A percentile compares a stretch with the other conserved stretches of the same genome.
Evolutionary conservation across 2,113 vertebrate genomes (phyloP).

Genomic region (Heterotilapia buettikoferi): DNA sequence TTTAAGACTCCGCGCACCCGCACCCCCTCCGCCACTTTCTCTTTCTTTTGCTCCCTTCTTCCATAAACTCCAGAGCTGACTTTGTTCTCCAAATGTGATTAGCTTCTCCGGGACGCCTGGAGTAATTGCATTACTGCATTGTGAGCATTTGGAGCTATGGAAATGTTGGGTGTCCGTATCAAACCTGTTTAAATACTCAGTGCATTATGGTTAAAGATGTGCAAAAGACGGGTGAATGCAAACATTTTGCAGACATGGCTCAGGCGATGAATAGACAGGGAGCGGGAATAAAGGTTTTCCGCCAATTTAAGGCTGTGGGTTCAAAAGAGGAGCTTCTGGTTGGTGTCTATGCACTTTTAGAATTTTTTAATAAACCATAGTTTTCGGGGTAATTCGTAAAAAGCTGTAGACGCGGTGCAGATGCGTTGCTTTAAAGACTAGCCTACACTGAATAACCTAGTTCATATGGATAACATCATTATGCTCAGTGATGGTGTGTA

Average conservation of each 20-base stretch:
- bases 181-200: slow-evolving; percentile 72
- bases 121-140: slow-evolving; percentile 79
- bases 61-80: slow-evolving; percentile 65
- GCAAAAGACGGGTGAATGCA: slow-evolving; percentile 53
- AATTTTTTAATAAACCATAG: slow-evolving; percentile 34
- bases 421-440: slow-evolving; percentile 6
- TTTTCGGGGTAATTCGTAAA: slow-evolving; percentile 16
- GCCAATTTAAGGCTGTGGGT: neutral
- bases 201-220: slow-evolving; percentile 31
- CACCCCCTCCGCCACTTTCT: neutral
- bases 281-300: slow-evolving; percentile 32
- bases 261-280: slow-evolving; percentile 44
- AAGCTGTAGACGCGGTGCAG: neutral
- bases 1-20: slow-evolving; percentile 50
- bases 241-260: slow-evolving; percentile 60
- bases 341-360: slow-evolving; percentile 44
- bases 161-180: slow-evolving; percentile 63
- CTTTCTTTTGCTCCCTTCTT: slow-evolving; percentile 56
- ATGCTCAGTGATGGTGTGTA: neutral
- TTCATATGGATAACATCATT: neutral
- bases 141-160: slow-evolving; percentile 62
- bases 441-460: neutral
- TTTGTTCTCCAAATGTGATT: slow-evolving; percentile 80
- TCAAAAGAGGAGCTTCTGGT: slow-evolving; percentile 23
- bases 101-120: slow-evolving; percentile 59